Evolutionary conservation across 2,888 invertebrate genomes (phyloP).

Genomic region (Caradrina clavipalpis): DNA sequence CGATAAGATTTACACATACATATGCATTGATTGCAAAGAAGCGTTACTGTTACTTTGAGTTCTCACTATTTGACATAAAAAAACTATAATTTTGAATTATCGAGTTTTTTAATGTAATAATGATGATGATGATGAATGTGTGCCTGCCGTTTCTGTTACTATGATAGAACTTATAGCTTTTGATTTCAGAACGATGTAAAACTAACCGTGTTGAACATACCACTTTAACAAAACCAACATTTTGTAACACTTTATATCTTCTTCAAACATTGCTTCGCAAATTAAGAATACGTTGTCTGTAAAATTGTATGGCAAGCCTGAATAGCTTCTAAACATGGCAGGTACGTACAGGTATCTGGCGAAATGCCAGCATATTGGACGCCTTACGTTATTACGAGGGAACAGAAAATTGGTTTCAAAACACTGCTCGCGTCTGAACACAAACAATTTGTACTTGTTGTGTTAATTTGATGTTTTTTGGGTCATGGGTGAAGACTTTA

Average conservation of each 20-base stretch:
- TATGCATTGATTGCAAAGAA: too few relatives aligned
- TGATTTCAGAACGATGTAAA: too few relatives aligned
- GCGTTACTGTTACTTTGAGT: too few relatives aligned
- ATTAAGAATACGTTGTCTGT: conserved; percentile 41
- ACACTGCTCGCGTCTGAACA: conserved; percentile 41
- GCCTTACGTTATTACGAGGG: conserved; percentile 52
- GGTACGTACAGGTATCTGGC: conserved; percentile 64
- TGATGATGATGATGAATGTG: too few relatives aligned
- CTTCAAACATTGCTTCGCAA: conserved; percentile 28
- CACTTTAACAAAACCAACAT: conserved; percentile 18
- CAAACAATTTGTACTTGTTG: conserved; percentile 36
- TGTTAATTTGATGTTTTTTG: conserved; percentile 19
- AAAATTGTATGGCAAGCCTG: conserved; percentile 45
- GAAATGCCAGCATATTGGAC: conserved; percentile 52
- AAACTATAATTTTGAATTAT: too few relatives aligned
- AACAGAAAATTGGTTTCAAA: conserved; percentile 59
- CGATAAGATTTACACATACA: too few relatives aligned
- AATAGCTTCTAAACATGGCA: conserved; percentile 61
- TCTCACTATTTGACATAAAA: too few relatives aligned
- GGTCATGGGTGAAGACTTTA: background rate
- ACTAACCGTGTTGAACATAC: background rate
- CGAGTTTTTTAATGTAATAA: too few relatives aligned
- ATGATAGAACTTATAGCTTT: too few relatives aligned
- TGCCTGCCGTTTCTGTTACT: too few relatives aligned
- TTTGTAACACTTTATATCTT: conserved; percentile 18